Percentiles rank a stretch among this genome's conserved stretches.
These are phyloP conservation scores for Cossypha heuglini DNA, from an alignment of 2,797 vertebrate species.

Conservation along the genomic window DNA sequence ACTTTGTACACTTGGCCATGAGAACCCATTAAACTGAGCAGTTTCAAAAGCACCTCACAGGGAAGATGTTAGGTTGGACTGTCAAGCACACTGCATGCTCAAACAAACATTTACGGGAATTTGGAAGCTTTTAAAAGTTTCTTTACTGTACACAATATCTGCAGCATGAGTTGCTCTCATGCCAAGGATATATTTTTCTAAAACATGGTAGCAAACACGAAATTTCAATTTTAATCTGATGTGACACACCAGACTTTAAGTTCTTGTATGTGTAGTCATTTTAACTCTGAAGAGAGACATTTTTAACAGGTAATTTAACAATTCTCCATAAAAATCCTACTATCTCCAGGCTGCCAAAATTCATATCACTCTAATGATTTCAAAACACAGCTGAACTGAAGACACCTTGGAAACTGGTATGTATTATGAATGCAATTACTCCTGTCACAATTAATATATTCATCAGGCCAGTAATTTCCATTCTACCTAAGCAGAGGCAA, in stretches of 20 bases:
- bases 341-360: not conserved
- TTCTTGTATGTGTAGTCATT: rapidly evolving
- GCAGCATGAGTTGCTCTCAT: not conserved
- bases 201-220: not conserved
- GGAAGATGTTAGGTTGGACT: not conserved
- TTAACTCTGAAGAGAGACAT: not conserved
- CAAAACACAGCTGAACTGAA: not conserved
- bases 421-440: not conserved
- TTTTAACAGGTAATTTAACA: not conserved
- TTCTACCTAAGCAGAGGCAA: not conserved
- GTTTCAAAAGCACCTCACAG: not conserved
- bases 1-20: not conserved
- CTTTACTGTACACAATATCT: not conserved
- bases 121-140: not conserved
- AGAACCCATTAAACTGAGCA: not conserved
- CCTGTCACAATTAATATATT: not conserved
- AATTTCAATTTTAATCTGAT: not conserved
- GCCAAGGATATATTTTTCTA: not conserved
- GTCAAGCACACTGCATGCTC: not conserved
- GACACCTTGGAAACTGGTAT: not conserved
- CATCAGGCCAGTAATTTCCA: not conserved
- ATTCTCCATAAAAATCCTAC: not conserved
- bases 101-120: not conserved
- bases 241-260: not conserved
- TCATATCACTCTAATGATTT: not conserved